Conservation (phyloP, 2,888 invertebrate species). For the Slavum lentiscoides region DNA sequence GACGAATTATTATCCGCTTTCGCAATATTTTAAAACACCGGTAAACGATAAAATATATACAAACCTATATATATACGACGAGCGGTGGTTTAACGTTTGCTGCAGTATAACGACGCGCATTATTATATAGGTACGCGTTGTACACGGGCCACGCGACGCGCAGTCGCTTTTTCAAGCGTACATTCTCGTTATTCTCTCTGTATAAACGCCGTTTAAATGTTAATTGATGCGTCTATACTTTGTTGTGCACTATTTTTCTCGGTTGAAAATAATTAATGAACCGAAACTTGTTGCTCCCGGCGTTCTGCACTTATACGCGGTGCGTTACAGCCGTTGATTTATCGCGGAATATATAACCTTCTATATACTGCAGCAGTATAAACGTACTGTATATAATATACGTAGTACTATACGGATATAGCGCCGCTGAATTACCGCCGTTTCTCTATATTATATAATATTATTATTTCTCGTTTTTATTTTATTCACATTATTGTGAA, state of each 20-base stretch:
- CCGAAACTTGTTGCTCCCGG: slow-evolving; percentile 12
- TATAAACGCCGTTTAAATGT: neutral
- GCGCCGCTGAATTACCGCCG: neutral
- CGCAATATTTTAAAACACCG: no score
- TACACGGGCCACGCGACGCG: no score
- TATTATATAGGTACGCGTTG: neutral
- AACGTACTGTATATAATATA: no score
- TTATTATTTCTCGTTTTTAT: no score
- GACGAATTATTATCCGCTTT: no score
- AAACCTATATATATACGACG: no score
- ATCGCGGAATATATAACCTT: neutral
- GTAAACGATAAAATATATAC: no score
- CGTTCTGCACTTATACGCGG: no score
- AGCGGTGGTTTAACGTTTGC: no score
- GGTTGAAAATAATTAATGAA: slow-evolving; percentile 28
- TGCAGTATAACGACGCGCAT: neutral
- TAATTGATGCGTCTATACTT: neutral
- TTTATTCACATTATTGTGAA: no score
- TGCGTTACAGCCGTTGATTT: neutral
- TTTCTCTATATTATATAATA: neutral
- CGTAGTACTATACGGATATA: no score
- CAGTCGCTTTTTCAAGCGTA: no score
- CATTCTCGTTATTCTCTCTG: neutral
- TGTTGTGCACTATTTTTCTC: neutral
- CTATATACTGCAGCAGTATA: neutral